phyloP scores from a whole-genome alignment of 2,113 vertebrate genomes.

The Paradisaea rubra region DNA sequence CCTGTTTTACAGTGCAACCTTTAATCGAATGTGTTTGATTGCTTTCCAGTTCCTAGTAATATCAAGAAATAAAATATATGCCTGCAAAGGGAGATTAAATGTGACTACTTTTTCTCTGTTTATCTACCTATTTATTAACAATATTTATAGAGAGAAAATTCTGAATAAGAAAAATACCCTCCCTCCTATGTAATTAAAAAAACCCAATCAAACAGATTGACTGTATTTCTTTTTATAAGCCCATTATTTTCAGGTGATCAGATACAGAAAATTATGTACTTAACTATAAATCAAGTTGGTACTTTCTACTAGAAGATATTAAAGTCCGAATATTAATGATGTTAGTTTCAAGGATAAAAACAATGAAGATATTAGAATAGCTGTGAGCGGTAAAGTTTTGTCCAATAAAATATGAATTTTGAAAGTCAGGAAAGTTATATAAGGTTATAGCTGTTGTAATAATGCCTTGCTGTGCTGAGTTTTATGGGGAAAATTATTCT shows the following conservation, averaged over 20 bases:
- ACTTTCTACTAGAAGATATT: neutral
- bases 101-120: neutral
- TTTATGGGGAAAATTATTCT: neutral
- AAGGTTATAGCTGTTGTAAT: neutral
- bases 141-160: neutral
- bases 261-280: neutral
- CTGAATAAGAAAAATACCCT: neutral
- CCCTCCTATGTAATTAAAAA: neutral
- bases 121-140: neutral
- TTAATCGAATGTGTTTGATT: neutral
- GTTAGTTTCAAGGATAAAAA: neutral
- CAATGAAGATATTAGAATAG: neutral
- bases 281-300: neutral
- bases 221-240: neutral
- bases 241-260: neutral
- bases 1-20: neutral
- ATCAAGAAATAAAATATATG: neutral
- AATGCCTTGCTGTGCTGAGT: neutral
- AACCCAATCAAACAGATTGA: neutral
- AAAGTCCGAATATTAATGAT: neutral
- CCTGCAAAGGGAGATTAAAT: neutral
- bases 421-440: neutral
- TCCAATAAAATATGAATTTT: neutral
- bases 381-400: neutral
- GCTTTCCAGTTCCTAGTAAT: neutral